These are phyloP conservation scores for Polypterus senegalus DNA, from an alignment of 2,113 vertebrate genomes.

Conservation along the genomic window DNA sequence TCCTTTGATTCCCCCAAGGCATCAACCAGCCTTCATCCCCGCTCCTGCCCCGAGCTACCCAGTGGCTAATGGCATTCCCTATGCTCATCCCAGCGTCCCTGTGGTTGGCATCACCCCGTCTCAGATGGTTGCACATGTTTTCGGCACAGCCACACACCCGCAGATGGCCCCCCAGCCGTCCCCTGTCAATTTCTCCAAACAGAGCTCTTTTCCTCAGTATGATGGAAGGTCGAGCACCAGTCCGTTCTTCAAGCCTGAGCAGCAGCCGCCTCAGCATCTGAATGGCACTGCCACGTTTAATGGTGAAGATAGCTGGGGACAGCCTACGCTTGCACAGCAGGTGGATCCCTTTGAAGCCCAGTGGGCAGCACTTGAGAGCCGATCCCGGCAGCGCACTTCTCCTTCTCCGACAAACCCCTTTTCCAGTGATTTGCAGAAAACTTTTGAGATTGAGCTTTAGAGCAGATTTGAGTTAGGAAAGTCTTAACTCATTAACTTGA, in stretches of 20 bases:
- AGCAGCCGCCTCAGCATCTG: slow-evolving; percentile 35
- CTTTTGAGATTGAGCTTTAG: slow-evolving; percentile 97
- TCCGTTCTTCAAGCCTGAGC: slow-evolving; percentile 61
- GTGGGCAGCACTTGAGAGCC: slow-evolving; percentile 86
- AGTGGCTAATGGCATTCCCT: slow-evolving; percentile 75
- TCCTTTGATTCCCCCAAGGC: slow-evolving; percentile 68
- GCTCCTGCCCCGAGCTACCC: slow-evolving; percentile 60
- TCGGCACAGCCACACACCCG: slow-evolving; percentile 70
- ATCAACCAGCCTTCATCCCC: slow-evolving; percentile 57
- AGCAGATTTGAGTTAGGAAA: slow-evolving; percentile 23
- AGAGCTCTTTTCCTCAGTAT: slow-evolving; percentile 52
- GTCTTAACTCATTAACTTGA: neutral
- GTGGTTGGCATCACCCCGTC: slow-evolving; percentile 93
- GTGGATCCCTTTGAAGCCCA: slow-evolving; percentile 88
- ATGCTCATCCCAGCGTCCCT: slow-evolving; percentile 64
- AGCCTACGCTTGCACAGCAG: slow-evolving; percentile 28
- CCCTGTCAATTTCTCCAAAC: slow-evolving; percentile 35
- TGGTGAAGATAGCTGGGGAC: slow-evolving; percentile 63
- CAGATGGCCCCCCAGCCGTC: slow-evolving; percentile 50
- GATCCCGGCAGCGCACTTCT: slow-evolving; percentile 73
- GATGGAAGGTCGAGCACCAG: slow-evolving; percentile 39
- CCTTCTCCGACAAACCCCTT: slow-evolving; percentile 96
- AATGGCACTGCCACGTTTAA: slow-evolving; percentile 77
- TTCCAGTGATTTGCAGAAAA: slow-evolving; percentile 94
- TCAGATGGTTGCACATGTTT: slow-evolving; percentile 93